phyloP scores from a whole-genome alignment of 2,888 invertebrate species.

The Rhagonycha lutea region DNA sequence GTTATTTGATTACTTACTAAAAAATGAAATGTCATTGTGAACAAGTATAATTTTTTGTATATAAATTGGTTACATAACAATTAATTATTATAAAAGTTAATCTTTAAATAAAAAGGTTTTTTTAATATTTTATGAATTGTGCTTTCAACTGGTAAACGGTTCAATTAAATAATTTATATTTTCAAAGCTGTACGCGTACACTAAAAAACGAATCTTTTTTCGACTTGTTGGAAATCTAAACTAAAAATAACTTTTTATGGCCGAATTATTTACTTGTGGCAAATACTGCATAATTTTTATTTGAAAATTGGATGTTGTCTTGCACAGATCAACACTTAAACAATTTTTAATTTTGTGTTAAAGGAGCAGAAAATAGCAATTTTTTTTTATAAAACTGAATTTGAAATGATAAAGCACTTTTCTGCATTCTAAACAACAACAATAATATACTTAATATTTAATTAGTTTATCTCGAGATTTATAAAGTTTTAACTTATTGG shows the following conservation, averaged over 20 bases:
- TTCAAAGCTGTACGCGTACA: neutral
- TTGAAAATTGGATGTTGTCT: neutral
- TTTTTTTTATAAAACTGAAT: neutral
- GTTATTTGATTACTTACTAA: neutral
- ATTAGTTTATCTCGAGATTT: neutral
- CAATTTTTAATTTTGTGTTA: neutral
- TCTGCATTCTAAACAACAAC: neutral
- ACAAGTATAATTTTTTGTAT: neutral
- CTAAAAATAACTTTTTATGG: neutral
- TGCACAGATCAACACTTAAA: neutral
- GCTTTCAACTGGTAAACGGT: neutral
- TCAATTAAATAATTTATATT: neutral
- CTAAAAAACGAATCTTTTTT: neutral
- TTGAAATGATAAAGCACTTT: neutral
- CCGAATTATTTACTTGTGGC: neutral
- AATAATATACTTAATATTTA: neutral
- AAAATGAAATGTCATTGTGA: neutral
- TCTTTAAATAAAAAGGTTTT: too few species aligned
- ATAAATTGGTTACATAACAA: too few species aligned
- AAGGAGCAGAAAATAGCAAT: neutral
- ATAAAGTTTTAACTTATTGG: neutral
- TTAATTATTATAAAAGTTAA: too few species aligned
- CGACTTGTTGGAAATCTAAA: neutral
- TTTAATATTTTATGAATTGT: too few species aligned
- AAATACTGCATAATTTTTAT: neutral